These are phyloP conservation scores for Hydrolagus colliei DNA, from an alignment of 2,797 vertebrate species.

Conservation along the genomic window DNA sequence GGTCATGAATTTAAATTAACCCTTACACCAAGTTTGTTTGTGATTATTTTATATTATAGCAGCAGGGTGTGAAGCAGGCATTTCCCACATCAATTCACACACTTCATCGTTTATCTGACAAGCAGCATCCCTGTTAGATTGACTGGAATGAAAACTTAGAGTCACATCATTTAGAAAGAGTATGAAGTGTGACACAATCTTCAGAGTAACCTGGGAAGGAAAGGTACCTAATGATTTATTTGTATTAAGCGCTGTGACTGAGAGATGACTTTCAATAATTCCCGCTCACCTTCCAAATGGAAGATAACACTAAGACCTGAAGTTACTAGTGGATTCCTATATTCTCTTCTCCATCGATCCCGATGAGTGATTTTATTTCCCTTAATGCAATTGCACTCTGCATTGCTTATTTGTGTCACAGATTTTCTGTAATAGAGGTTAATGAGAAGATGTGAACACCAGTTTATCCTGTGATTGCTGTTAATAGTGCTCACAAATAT, in stretches of 20 bases:
- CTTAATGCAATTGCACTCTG: not conserved
- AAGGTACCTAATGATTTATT: conserved; percentile 14
- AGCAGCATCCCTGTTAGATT: not conserved
- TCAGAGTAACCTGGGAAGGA: not conserved
- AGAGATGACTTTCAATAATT: conserved; percentile 14
- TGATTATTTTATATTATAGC: conserved; percentile 24
- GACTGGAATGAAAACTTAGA: conserved; percentile 12
- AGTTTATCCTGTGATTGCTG: not conserved
- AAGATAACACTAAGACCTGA: conserved; percentile 11
- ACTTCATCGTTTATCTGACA: conserved; percentile 2
- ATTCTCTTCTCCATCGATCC: conserved; percentile 15
- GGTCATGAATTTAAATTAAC: too few species aligned
- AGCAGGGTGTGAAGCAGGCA: not conserved
- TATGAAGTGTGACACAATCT: conserved; percentile 17
- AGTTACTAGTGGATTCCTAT: not conserved
- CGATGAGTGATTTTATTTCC: not conserved
- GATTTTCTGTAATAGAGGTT: not conserved
- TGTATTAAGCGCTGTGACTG: conserved; percentile 5
- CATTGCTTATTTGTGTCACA: not conserved
- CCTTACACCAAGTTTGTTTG: too few species aligned
- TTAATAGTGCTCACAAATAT: not conserved
- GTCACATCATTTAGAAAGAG: conserved; percentile 6
- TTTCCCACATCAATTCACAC: conserved; percentile 8
- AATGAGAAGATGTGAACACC: not conserved
- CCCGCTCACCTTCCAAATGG: not conserved